Conservation (phyloP, 1,140 invertebrate species). For the Heliconius nattereri region DNA sequence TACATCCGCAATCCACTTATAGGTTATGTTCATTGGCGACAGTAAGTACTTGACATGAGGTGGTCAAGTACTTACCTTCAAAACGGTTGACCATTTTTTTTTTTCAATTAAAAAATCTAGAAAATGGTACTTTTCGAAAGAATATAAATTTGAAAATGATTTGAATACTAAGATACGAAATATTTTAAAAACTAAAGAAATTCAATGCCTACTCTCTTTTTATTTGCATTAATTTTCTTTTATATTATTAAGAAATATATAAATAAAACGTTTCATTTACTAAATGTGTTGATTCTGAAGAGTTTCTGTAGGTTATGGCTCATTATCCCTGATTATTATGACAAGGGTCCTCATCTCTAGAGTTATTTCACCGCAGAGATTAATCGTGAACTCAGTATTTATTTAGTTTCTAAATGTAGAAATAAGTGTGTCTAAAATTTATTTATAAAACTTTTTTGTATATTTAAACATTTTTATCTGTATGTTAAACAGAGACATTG, state of each 20-base stretch:
- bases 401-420: background rate
- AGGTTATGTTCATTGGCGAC: too few relatives aligned
- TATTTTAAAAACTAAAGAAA: too few relatives aligned
- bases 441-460: background rate
- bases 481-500: too few relatives aligned
- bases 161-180: too few relatives aligned
- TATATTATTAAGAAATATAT: background rate
- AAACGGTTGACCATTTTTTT: too few relatives aligned
- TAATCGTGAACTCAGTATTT: background rate
- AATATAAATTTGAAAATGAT: too few relatives aligned
- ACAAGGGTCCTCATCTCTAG: constrained; percentile 22
- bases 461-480: background rate
- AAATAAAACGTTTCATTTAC: background rate
- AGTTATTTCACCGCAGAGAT: constrained; percentile 20
- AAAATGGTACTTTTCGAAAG: too few relatives aligned
- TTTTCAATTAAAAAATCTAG: too few relatives aligned
- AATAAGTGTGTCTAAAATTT: background rate
- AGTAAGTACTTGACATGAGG: too few relatives aligned
- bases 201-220: background rate
- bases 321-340: constrained; percentile 25
- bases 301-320: constrained; percentile 20
- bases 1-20: too few relatives aligned
- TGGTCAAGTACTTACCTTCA: too few relatives aligned
- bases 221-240: background rate
- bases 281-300: constrained; percentile 14